Evolutionary conservation across 2,797 vertebrate species (phyloP), one percentile per base, ranked within the genome.

Genomic region (Myotis planiceps): DNA sequence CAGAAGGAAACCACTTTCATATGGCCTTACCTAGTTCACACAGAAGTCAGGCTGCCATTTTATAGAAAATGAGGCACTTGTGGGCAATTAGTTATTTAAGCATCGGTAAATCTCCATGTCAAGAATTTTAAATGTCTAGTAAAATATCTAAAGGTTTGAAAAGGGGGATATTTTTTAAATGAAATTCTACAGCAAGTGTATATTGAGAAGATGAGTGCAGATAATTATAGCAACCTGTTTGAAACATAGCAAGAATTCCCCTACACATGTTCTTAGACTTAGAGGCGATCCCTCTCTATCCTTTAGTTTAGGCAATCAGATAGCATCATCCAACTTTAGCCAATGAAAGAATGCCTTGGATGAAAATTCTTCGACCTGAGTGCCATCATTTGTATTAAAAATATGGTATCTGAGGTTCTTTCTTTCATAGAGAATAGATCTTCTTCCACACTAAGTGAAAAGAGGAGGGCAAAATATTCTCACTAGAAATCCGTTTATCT

Each of bases 81-180:
- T 80, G 90, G 60, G 53, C 84, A 97, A 94, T 74, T 45, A 51
- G n/a, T 91, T 88, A 80, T 82, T 96, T 95, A 93, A 96, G 71
- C 79, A 95, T 82, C 91, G 76, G 13, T 92, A 97, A 92, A 88
- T 71, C 68, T 88, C 68, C 72, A 55, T 37, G 47, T 94, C n/a
- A 81, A 79, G 55, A 94, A 81, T 86, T 82, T 85, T 78, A 42
- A 96, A 83, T 47, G 21, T 76, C 63, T 34, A 69, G 29, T 63
- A 53, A 79, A 88, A 65, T 66, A 71, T 42, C 49, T 25, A 68
- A 60, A 71, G 27, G 18, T 80, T 49, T 88, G 39, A 23, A 85
- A 83, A 79, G n/a, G 29, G 23, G 12, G 71, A 25, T 4, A 37
- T 76, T 80, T 88, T 92, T 93, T 8, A 71, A 85, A 66, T 42